phyloP scores from a whole-genome alignment of 2,797 vertebrate species.

The Okamejei kenojei region DNA sequence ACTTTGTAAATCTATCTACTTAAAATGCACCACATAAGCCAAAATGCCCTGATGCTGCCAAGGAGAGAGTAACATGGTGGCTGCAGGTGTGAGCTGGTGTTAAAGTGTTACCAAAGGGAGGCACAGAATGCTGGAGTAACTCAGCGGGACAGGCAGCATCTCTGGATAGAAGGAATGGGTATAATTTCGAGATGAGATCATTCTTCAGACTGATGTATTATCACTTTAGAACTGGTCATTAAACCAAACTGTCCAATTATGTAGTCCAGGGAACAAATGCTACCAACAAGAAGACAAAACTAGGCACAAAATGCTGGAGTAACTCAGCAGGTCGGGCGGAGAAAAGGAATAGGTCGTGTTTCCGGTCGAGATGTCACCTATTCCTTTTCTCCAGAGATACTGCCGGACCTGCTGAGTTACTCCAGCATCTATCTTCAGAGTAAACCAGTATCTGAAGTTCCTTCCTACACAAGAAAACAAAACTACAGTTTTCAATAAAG shows the following conservation, averaged over 20 bases:
- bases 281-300: neutral
- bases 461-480: neutral
- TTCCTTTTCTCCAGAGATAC: no score
- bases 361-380: no score
- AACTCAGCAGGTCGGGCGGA: no score
- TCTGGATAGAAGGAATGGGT: no score
- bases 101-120: neutral
- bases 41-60: neutral
- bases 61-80: neutral
- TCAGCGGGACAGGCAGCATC: no score
- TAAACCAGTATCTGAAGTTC: no score
- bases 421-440: no score
- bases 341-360: no score
- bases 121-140: no score
- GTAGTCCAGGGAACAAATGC: neutral
- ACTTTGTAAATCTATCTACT: slow-evolving; percentile 22
- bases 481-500: neutral
- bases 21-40: neutral
- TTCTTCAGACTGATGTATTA: neutral
- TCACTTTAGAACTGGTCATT: neutral
- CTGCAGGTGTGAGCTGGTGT: neutral
- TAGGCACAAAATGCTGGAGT: neutral
- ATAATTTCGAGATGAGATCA: no score
- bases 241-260: neutral
- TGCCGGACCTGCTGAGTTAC: no score